phyloP scores from a whole-genome alignment of 2,113 vertebrate genomes.

The Climacteris rufus region DNA sequence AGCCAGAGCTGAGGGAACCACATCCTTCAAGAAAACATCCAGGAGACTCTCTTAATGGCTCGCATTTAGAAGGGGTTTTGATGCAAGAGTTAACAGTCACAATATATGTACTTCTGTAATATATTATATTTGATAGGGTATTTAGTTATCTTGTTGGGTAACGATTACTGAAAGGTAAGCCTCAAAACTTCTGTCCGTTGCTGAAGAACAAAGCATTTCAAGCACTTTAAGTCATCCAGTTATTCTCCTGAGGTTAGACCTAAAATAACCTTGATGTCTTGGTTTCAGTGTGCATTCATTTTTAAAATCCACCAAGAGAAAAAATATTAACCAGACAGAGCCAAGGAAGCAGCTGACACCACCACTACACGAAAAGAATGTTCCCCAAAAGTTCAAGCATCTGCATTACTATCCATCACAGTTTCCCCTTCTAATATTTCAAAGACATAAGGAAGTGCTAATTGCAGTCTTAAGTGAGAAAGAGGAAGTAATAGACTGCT shows the following conservation, averaged over 20 bases:
- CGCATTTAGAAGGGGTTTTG: neutral
- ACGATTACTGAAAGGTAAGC: neutral
- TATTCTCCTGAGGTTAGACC: constrained; percentile 6
- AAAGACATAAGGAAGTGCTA: constrained; percentile 72
- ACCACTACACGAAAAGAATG: constrained; percentile 63
- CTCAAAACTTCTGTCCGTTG: neutral
- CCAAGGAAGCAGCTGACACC: constrained; percentile 68
- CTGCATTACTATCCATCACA: constrained; percentile 58
- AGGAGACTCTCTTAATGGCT: neutral
- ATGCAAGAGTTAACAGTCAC: neutral
- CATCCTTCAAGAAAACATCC: neutral
- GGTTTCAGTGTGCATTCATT: constrained; percentile 6
- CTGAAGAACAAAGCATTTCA: constrained; percentile 9
- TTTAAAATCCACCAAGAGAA: constrained; percentile 46
- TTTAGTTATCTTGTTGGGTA: neutral
- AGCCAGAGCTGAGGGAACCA: neutral
- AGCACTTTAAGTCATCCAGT: constrained; percentile 42
- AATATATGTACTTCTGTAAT: neutral
- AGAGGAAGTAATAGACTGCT: constrained; percentile 65
- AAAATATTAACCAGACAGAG: constrained; percentile 40
- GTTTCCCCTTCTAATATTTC: constrained; percentile 72
- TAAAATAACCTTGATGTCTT: constrained; percentile 63
- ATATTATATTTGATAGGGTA: neutral
- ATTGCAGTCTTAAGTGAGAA: constrained; percentile 63
- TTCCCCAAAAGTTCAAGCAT: constrained; percentile 74